phyloP scores from a whole-genome alignment of 2,113 vertebrate genomes.

The Pelmatolapia mariae region DNA sequence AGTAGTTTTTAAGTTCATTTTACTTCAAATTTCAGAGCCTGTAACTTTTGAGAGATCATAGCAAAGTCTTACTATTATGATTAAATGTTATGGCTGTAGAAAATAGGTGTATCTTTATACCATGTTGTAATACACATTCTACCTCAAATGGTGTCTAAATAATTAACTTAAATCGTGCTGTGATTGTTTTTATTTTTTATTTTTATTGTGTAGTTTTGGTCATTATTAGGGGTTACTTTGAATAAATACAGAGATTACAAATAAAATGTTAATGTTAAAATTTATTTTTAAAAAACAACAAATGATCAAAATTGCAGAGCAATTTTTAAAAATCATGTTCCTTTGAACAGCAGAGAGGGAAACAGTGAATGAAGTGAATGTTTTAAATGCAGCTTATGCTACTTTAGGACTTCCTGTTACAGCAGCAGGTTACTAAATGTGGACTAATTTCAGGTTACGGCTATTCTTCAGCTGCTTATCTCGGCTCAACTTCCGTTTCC shows the following conservation, averaged over 20 bases:
- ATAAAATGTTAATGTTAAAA: neutral
- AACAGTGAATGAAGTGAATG: neutral
- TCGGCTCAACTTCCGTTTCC: neutral
- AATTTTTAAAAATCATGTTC: neutral
- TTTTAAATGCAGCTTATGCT: neutral
- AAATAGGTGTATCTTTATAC: neutral
- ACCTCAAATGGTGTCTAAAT: neutral
- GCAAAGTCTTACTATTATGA: neutral
- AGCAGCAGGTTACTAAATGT: neutral
- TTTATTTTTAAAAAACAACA: neutral
- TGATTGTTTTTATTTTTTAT: neutral
- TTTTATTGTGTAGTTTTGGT: neutral
- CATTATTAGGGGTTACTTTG: neutral
- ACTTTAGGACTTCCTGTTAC: neutral
- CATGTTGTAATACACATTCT: neutral
- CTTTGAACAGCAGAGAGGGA: neutral
- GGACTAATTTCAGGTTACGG: neutral
- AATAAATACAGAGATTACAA: neutral
- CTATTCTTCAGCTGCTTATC: slow-evolving; percentile 1
- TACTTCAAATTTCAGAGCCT: neutral
- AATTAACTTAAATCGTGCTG: neutral
- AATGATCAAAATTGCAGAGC: neutral
- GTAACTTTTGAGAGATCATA: neutral
- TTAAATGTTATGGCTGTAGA: neutral
- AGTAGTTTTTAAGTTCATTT: neutral